Base-by-base conservation (phyloP, 2,113 vertebrate species). In the Brachypodius melanocephalos region DNA sequence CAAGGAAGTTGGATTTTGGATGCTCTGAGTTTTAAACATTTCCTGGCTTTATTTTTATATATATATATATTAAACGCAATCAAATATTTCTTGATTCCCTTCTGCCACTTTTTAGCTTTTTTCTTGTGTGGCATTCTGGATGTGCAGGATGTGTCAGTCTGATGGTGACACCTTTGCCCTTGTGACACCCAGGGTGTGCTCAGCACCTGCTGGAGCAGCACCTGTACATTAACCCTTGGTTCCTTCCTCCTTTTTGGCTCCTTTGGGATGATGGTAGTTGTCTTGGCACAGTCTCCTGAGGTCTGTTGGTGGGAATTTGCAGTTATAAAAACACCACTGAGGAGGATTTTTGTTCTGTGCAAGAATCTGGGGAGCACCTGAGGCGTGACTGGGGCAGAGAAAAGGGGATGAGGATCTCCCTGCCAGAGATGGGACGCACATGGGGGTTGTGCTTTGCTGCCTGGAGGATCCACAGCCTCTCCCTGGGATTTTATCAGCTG, bases 111-210 rank as follows among this genome's bases (percentile, higher is more conserved):
- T 4, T 8, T 48, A 3, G 5, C 3, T n/a, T n/a, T 59, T 72
- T 42, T 1, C 22, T 40, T 10, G 46, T 43, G 0, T 18, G n/a
- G 10, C 32, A 25, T 7, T 32, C n/a, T 46, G 49, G 7, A 10
- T 91, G 79, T 67, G 34, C 22, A 3, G 87, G 43, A 9, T 54
- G 34, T 40, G 19, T 36, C 69, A n/a, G 19, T 11, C 18, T 3
- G 2, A 3, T 36, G 46, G 14, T 54, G 69, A 36, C 48, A 51
- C 22, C 3, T 16, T 8, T 28, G 42, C 36, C 4, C 10, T 38
- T 4, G 17, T 71, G 31, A 17, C 12, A 12, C 31, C 18, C 12
- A 1, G 3, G 4, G 5, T 55, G 38, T 43, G n/a, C 32, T 68
- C 29, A 14, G 6, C 8, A 40, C 51, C 59, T 69, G 49, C 45